These are phyloP conservation scores for Syngnathus scovelli DNA, from an alignment of 2,113 vertebrate species.

Conservation along the genomic window DNA sequence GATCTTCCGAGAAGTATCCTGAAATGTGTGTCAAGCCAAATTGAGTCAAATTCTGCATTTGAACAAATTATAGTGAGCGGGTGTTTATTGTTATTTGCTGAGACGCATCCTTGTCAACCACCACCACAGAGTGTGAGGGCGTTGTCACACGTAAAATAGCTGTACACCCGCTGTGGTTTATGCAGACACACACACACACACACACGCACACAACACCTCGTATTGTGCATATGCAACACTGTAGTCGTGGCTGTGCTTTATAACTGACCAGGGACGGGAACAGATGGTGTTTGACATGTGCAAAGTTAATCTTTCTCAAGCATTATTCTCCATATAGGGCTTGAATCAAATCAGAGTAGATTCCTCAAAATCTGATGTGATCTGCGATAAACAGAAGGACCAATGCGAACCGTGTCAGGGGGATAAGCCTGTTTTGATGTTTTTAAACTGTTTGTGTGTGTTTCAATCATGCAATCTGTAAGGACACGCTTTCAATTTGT, in stretches of 20 bases:
- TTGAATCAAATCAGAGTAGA: conserved; percentile 31
- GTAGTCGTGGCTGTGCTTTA: not conserved
- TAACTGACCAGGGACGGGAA: conserved; percentile 12
- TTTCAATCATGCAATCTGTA: conserved; percentile 7
- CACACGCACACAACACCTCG: not conserved
- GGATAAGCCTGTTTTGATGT: not conserved
- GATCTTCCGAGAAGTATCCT: not conserved
- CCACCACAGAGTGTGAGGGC: conserved; percentile 26
- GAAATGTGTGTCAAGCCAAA: not conserved
- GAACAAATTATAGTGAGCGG: too few relatives aligned
- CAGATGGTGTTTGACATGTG: conserved; percentile 46
- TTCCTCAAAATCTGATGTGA: conserved; percentile 17
- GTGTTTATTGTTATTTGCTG: conserved; percentile 20
- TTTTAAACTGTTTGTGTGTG: conserved; percentile 5
- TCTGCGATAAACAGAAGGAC: not conserved
- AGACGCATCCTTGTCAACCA: conserved; percentile 22
- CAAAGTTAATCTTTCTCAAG: conserved; percentile 42
- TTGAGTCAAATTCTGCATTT: too few relatives aligned
- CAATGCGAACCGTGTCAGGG: not conserved
- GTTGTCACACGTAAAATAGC: conserved; percentile 47
- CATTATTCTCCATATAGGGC: conserved; percentile 34
- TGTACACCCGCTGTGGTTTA: conserved; percentile 23
- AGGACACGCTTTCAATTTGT: conserved; percentile 1
- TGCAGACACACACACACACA: not conserved
- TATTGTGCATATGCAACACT: not conserved